Evolutionary conservation across 2,113 vertebrate genomes (phyloP).

Genomic region (Furnarius figulus): DNA sequence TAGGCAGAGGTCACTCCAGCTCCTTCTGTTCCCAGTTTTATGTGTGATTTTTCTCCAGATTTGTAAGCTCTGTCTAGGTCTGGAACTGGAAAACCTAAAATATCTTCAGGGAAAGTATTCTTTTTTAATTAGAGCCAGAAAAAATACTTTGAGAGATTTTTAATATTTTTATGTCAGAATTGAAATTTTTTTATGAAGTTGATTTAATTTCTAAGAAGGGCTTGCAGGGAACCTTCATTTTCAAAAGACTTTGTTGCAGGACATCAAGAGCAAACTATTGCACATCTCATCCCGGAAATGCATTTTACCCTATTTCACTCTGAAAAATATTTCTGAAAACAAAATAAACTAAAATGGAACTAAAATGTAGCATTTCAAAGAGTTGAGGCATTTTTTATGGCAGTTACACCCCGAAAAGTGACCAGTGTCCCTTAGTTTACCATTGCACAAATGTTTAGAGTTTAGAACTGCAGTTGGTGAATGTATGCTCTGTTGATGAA

Average conservation of each 20-base stretch:
- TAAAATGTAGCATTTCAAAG: neutral
- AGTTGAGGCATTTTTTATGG: neutral
- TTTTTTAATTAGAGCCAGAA: neutral
- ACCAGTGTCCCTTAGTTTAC: neutral
- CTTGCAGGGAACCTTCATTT: neutral
- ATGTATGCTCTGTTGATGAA: neutral
- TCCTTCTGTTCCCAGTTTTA: neutral
- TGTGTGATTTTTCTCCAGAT: neutral
- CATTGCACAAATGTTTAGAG: neutral
- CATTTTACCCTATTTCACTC: neutral
- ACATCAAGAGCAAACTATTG: neutral
- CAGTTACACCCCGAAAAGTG: neutral
- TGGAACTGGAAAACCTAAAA: neutral
- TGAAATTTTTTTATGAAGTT: neutral
- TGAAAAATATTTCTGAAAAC: neutral
- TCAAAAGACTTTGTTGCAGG: neutral
- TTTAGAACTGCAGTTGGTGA: neutral
- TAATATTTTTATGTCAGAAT: neutral
- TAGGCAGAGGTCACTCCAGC: neutral
- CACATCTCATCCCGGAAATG: neutral
- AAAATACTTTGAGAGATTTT: neutral
- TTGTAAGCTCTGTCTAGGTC: neutral
- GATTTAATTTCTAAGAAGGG: neutral
- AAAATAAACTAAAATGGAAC: neutral
- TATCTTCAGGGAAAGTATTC: neutral